A percentile compares a stretch with the other conserved stretches of the same genome.
phyloP scores from a whole-genome alignment of 2,797 vertebrate species.

The Prionace glauca region DNA sequence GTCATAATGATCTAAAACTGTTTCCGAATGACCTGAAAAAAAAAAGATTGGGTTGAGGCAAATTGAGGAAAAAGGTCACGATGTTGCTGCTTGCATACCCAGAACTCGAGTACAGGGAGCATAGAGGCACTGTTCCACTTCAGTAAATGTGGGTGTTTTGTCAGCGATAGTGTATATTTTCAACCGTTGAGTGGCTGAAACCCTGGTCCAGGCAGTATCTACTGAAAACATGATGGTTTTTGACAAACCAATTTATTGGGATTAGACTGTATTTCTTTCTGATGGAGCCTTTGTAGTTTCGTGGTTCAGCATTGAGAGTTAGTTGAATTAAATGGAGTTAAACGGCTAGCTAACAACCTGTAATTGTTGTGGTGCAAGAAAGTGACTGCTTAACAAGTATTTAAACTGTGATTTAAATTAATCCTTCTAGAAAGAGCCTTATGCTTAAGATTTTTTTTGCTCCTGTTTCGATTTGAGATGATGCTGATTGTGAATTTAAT shows the following conservation, averaged over 20 bases:
- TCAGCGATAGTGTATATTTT: neutral
- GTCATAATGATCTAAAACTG: neutral
- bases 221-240: neutral
- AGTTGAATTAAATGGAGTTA: neutral
- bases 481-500: neutral
- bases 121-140: neutral
- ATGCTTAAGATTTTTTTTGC: neutral
- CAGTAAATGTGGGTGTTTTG: neutral
- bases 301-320: neutral
- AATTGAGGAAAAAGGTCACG: too few relatives aligned
- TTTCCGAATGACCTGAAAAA: too few relatives aligned
- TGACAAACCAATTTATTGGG: neutral
- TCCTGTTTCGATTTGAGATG: neutral
- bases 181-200: too few relatives aligned
- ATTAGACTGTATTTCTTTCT: neutral
- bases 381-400: neutral
- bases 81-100: neutral
- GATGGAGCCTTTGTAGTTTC: neutral
- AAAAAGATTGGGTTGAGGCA: too few relatives aligned
- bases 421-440: neutral
- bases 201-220: neutral
- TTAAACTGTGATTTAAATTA: neutral
- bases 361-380: neutral
- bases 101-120: neutral
- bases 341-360: neutral